Evolutionary conservation across 2,113 vertebrate species (phyloP).

Genomic region (Ifrita kowaldi): DNA sequence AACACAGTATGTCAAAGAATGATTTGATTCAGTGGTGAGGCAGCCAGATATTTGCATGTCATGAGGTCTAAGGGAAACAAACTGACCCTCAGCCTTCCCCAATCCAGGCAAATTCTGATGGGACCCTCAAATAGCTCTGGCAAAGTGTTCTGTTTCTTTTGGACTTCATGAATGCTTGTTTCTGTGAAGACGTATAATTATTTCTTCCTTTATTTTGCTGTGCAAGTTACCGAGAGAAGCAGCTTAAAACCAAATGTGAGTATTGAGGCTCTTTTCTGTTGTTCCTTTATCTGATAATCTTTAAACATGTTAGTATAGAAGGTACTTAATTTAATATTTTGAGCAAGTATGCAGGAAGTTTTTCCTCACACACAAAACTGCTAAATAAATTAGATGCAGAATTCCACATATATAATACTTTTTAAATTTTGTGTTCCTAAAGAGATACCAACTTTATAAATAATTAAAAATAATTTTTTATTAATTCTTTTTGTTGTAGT

Average conservation of each 20-base stretch:
- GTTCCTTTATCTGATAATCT: conserved; percentile 1
- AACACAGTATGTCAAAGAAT: conserved; percentile 51
- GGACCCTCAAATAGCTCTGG: conserved; percentile 48
- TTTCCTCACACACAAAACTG: neutral
- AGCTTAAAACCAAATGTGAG: conserved; percentile 63
- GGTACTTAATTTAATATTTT: neutral
- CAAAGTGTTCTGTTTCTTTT: conserved; percentile 36
- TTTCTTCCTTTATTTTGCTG: conserved; percentile 34
- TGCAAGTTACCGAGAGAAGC: conserved; percentile 35
- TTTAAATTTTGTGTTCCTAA: neutral
- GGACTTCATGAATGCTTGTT: conserved; percentile 39
- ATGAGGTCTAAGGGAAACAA: conserved; percentile 62
- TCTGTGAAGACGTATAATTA: neutral
- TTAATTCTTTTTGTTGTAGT: neutral
- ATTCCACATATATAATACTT: neutral
- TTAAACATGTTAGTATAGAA: neutral
- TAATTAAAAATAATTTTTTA: neutral
- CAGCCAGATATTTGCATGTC: conserved; percentile 58
- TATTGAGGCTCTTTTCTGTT: neutral
- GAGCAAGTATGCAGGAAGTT: neutral
- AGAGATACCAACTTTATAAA: neutral
- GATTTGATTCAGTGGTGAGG: conserved; percentile 36
- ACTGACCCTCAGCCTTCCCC: conserved; percentile 53
- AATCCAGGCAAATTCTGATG: conserved; percentile 47
- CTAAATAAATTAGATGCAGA: neutral